Evolutionary conservation across 1,140 invertebrate genomes (phyloP), one percentile per base, ranked within the genome.

Genomic region (Pachyrhynchus sulphureomaculatus): DNA sequence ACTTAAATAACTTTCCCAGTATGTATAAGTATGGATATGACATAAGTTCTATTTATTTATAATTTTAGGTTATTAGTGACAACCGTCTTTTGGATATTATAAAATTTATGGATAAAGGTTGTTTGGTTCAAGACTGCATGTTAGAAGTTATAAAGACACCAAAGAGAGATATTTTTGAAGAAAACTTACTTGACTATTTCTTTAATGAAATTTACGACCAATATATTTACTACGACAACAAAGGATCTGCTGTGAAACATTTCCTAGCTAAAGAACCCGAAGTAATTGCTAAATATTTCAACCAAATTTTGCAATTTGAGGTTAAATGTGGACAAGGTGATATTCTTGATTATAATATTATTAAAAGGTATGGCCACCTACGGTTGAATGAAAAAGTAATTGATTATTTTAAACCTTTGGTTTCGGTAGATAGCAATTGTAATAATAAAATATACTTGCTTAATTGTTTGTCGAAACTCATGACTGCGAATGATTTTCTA

Each of bases 301-400:
- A 48, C 8, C 1, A 4, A 0, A 48, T 58, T 48, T 20, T 58
- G 2, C 2, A 13, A 3, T 4, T 17, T 17, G 33, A 49, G 2
- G 8, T 21, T 44, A 13, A 20, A 10, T n/a, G 2, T 37, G n/a
- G n/a, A n/a, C n/a, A n/a, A n/a, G n/a, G n/a, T n/a, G 6, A 1
- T 6, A 2, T 23, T 8, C 15, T 58, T 6, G 20, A 48, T 39
- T 48, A 36, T 23, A 9, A 21, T 12, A 1, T 39, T 44, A 48
- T 58, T 20, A 58, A 58, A 24, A 33, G 29, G 8, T 58, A 58
- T 13, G 48, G 55, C 15, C 55, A 58, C 33, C 48, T 58, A 21
- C 15, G 12, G 4, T 48, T 58, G 17, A 44, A 58, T 20, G 9
- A 37, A 29, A 36, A 49, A 49, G 5, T 58, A 36, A 37, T 58